A percentile compares a stretch with the other conserved stretches of the same genome.
Conservation (phyloP, 2,888 invertebrate genomes). For the Dicranocentrus wangi region DNA sequence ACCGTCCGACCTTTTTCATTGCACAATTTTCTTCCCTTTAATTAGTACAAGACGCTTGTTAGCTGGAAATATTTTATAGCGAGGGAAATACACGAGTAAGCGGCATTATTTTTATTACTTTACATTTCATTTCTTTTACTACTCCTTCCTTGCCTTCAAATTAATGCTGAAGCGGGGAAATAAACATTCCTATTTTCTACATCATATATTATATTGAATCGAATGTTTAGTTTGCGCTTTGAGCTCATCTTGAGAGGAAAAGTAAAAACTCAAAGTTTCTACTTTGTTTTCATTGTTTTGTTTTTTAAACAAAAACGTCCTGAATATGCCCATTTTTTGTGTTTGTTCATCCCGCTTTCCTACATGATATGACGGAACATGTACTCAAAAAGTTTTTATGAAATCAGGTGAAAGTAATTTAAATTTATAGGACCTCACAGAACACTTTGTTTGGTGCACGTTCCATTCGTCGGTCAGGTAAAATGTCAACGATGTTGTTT, state of each 20-base stretch:
- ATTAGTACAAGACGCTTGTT: constrained; percentile 1
- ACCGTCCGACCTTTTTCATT: neutral
- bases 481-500: constrained; percentile 9
- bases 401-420: constrained; percentile 37
- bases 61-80: neutral
- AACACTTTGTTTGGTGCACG: neutral
- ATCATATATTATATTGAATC: too few species aligned
- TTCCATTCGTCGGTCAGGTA: neutral
- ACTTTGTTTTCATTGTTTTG: too few species aligned
- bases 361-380: too few species aligned
- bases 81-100: too few species aligned
- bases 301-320: too few species aligned
- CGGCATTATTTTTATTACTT: neutral
- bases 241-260: too few species aligned
- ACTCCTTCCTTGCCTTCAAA: neutral
- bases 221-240: too few species aligned
- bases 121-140: constrained; percentile 5
- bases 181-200: too few species aligned
- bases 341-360: too few species aligned
- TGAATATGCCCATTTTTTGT: too few species aligned
- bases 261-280: too few species aligned
- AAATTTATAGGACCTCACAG: constrained; percentile 22
- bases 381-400: constrained; percentile 26
- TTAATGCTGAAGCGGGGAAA: too few species aligned
- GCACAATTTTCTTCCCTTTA: neutral